phyloP scores from a whole-genome alignment of 1,140 invertebrate species.

The Atopsyche davidsoni region DNA sequence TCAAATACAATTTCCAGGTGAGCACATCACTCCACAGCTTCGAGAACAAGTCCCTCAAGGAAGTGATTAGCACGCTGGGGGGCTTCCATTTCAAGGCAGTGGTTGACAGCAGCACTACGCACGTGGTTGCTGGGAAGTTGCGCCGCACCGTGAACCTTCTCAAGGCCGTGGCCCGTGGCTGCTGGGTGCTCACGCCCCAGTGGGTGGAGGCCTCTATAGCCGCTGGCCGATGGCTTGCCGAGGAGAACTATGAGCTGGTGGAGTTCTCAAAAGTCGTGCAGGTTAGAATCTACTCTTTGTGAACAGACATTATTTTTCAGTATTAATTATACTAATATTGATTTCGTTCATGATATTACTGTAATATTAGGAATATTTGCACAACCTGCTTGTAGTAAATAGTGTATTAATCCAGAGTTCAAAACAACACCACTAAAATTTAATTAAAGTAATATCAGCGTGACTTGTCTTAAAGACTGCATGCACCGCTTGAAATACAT shows the following conservation, averaged over 20 bases:
- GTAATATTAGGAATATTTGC: too few relatives aligned
- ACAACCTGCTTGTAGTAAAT: too few relatives aligned
- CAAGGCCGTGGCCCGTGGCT: conserved; percentile 44
- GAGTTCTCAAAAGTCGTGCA: conserved; percentile 42
- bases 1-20: conserved; percentile 13
- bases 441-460: too few relatives aligned
- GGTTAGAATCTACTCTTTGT: conserved; percentile 30
- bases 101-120: conserved; percentile 42
- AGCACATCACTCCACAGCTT: conserved; percentile 21
- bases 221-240: conserved; percentile 41
- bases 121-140: conserved; percentile 41
- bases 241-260: conserved; percentile 43
- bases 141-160: conserved; percentile 47
- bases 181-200: conserved; percentile 44
- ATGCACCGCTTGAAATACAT: too few relatives aligned
- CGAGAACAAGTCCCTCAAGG: conserved; percentile 20
- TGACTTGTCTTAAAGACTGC: too few relatives aligned
- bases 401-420: too few relatives aligned
- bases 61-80: conserved; percentile 40
- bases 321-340: too few relatives aligned
- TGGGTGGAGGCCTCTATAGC: conserved; percentile 43
- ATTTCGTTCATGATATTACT: too few relatives aligned
- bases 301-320: conserved; percentile 1
- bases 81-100: conserved; percentile 38
- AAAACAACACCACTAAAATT: too few relatives aligned